These are phyloP conservation scores for Tenrec ecaudatus DNA, from an alignment of 2,113 vertebrate genomes.

Conservation along the genomic window DNA sequence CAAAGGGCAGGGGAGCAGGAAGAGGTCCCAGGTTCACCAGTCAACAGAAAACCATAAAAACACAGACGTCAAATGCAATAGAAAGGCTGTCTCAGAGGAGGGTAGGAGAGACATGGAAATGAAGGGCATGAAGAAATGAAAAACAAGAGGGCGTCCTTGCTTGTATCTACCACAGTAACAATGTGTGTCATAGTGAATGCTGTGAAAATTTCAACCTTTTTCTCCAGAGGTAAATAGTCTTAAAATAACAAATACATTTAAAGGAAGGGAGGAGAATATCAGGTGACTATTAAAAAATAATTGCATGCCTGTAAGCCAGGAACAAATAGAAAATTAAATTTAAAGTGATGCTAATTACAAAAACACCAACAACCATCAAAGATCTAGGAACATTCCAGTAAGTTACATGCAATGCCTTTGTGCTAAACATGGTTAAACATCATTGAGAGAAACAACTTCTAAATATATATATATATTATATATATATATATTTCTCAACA, in stretches of 20 bases:
- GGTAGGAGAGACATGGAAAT: not conserved
- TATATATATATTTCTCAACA: too few species aligned
- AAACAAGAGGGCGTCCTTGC: too few species aligned
- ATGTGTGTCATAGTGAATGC: not conserved
- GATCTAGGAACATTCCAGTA: not conserved
- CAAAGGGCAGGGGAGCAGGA: not conserved
- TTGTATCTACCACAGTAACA: accelerated
- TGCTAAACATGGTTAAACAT: not conserved
- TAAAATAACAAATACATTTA: not conserved
- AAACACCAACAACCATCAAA: not conserved
- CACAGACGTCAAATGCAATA: not conserved
- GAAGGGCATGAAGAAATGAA: not conserved
- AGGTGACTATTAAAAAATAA: not conserved
- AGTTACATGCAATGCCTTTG: not conserved
- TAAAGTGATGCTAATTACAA: not conserved
- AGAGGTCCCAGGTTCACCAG: not conserved
- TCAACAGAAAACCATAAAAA: not conserved
- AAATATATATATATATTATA: not conserved
- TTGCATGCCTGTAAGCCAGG: not conserved
- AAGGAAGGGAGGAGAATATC: not conserved
- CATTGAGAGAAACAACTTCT: not conserved
- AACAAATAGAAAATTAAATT: not conserved
- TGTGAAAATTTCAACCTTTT: not conserved
- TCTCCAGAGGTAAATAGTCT: not conserved
- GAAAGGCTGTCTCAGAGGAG: accelerated